Base-by-base conservation (phyloP, 2,888 invertebrate genomes). In the Chymomyza fuscimana region DNA sequence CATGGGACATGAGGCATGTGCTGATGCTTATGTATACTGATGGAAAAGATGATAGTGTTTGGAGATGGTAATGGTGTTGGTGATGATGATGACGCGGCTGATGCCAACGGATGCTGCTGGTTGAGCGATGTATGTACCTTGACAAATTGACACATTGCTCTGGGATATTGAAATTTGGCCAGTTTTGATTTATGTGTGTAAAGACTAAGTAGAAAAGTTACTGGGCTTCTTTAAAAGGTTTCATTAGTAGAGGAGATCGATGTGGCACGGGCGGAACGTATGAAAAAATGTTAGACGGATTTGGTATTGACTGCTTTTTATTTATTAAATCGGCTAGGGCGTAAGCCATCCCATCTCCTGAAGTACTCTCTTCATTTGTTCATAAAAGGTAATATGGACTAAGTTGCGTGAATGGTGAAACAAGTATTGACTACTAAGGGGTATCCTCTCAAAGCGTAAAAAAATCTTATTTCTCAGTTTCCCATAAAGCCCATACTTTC, bases 111-210 rank as follows among this genome's bases (percentile, higher is more conserved):
- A 52, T 64, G 73, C 67, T 70, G 70, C 65, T 65, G 25, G 65
- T 76, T 85, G 82, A 87, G 73, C 83, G 82, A 86, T 83, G 82
- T 82, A 86, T 83, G 82, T 82, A 86, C 86, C 86, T 84, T 86
- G 86, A 82, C 87, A 86, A 86, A 86, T 86, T 86, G 86, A 86
- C 86, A 86, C 81, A 82, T 86, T 76, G 86, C 82, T 65, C 36
- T 51, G 16, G 62, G 62, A 69, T 72, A 77, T 81, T 79, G 73
- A 76, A 76, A 77, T 72, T 79, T 72, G 61, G 62, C 58, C 59
- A 59, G 59, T 74, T 82, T 75, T 87, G 87, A 84, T 84, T 84
- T 83, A 78, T 84, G 81, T 68, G 67, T 29, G 56, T 58, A 59
- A 69, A 69, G n/a, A 40, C 15, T 25, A 54, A 63, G 52, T 54